phyloP scores from a whole-genome alignment of 1,140 invertebrate species.

The Venturia canescens region DNA sequence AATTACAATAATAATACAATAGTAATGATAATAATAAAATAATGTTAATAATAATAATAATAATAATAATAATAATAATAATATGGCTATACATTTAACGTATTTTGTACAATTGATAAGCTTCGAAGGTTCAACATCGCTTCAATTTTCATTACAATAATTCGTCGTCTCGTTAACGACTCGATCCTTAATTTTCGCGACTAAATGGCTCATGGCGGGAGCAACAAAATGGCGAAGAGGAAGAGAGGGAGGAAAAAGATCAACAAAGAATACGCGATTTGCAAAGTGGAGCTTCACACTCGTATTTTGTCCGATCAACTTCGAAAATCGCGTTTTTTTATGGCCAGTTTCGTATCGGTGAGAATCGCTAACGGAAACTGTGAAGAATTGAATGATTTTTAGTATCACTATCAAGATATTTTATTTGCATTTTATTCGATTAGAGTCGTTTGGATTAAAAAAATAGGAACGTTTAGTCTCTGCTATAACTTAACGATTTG shows the following conservation, averaged over 20 bases:
- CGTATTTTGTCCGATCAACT: conserved; percentile 44
- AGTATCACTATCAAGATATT: background rate
- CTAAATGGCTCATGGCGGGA: conserved; percentile 28
- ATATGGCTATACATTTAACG: conserved; percentile 63
- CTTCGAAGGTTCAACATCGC: conserved; percentile 62
- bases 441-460: background rate
- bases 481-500: too few species aligned
- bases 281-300: conserved; percentile 50
- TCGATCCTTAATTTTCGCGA: conserved; percentile 51
- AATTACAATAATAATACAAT: conserved; percentile 62
- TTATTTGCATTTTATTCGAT: background rate
- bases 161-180: conserved; percentile 42
- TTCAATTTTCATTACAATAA: conserved; percentile 52
- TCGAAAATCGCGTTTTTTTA: conserved; percentile 46
- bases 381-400: background rate
- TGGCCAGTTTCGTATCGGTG: background rate
- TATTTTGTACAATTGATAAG: conserved; percentile 70
- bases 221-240: background rate
- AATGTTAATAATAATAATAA: conserved; percentile 50
- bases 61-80: background rate
- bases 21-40: conserved; percentile 46
- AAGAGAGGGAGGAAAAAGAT: background rate
- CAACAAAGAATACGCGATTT: conserved; percentile 44
- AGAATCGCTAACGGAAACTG: too few species aligned
- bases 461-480: background rate